Evolutionary conservation across 2,888 invertebrate species (phyloP), one percentile per base, ranked within the genome.

Genomic region (Drosophila atripex): DNA sequence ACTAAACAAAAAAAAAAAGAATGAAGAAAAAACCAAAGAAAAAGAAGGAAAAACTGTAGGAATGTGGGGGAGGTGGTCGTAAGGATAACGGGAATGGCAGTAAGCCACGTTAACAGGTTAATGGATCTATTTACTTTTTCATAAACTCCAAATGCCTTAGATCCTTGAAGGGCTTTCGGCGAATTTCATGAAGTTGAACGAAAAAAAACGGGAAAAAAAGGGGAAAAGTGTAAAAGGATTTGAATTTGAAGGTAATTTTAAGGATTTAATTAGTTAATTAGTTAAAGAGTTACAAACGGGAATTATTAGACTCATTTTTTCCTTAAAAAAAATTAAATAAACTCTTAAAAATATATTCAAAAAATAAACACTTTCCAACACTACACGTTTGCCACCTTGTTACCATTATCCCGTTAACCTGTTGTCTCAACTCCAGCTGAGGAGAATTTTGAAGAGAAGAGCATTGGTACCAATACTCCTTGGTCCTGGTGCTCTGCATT

Each of bases 111-210:
- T 50, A 43, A 63, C 50, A 64, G 64, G 50, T 35, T 45, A 64
- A 64, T 50, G 64, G 43, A 35, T 63, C 64, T 64, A 63, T 50
- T 64, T 64, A 50, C 49, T 28, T 49, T 54, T 65, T 66, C 18
- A 46, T 50, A 52, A 55, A 63, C 51, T 12, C 21, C 16, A 55
- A 43, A 32, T 25, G 23, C 21, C 7, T 6, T 16, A 25, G 58
- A 32, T 58, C 45, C 32, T 58, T 57, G n/a, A 23, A 8, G 8
- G 25, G 4, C 32, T 59, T 32, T 21, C 3, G 25, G 18, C 35
- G 35, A 18, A 45, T 58, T 12, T 18, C 39, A 9, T 16, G 18
- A 18, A 38, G 38, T 38, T 38, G 14, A 23, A 14, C 35, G 1
- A 14, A 18, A 39, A 39, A 14, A 39, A 6, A 9, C 3, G 16